Conservation (phyloP, 1,140 invertebrate genomes). For the Drosophila nannoptera region DNA sequence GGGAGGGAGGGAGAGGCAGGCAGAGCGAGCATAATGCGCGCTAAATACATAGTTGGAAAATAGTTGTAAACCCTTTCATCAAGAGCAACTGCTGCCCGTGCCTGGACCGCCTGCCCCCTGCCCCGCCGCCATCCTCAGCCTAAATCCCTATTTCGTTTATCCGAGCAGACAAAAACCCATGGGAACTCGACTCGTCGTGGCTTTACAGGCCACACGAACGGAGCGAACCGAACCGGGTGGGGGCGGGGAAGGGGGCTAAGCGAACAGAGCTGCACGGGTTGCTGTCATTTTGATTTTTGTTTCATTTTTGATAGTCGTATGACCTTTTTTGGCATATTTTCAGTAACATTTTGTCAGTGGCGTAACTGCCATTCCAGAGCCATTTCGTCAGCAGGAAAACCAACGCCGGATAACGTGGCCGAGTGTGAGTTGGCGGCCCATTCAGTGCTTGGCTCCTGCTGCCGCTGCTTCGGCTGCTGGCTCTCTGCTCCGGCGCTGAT, state of each 20-base stretch:
- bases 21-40: constrained; percentile 54
- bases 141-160: constrained; percentile 29
- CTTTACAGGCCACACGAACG: constrained; percentile 36
- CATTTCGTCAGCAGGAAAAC: constrained; percentile 29
- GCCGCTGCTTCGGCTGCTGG: constrained; percentile 9
- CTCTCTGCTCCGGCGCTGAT: constrained; percentile 36
- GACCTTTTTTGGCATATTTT: constrained; percentile 44
- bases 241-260: background rate
- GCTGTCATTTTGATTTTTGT: constrained; percentile 64
- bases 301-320: constrained; percentile 62
- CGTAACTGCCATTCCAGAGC: constrained; percentile 37
- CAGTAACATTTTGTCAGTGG: constrained; percentile 45
- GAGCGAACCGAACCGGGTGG: background rate
- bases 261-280: constrained; percentile 20
- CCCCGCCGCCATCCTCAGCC: background rate
- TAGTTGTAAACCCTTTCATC: constrained; percentile 77
- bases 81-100: constrained; percentile 40
- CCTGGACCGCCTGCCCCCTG: background rate
- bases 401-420: background rate
- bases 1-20: background rate
- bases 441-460: background rate
- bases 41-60: constrained; percentile 77
- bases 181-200: constrained; percentile 70
- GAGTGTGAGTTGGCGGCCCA: background rate
- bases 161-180: constrained; percentile 70